Evolutionary conservation across 2,113 vertebrate species (phyloP), one percentile per base, ranked within the genome.

Genomic region (Labrus mixtus): DNA sequence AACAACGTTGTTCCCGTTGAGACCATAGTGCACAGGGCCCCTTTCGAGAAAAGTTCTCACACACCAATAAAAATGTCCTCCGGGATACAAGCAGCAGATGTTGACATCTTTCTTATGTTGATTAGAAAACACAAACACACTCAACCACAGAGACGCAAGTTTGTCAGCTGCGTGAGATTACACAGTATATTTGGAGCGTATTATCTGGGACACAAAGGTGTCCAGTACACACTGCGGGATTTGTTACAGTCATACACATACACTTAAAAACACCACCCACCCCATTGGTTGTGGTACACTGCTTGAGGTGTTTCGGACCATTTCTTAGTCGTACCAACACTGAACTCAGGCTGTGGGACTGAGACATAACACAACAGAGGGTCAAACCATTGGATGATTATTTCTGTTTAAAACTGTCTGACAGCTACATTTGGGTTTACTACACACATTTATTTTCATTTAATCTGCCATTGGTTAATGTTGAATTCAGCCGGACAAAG

Each of bases 291-390:
- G 77, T 63, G 82, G 80, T 59, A 43, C 66, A 66, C 51, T 60
- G 55, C 66, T 29, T 87, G 89, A 88, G 85, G 78, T 80, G 86
- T 90, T 87, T 84, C 66, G 62, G 79, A 59, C 80, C 89, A 90
- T 93, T 92, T 92, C 86, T 73, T 80, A 45, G 65, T 82, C 68
- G 87, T 43, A 73, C 73, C 80, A 89, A 86, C 73, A 72, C 68
- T 75, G 65, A 50, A 63, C 86, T 86, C 79, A 78, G 77, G 75
- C 81, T 74, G 63, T 65, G 68, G 79, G 77, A 84, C 65, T 19
- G 69, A 94, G 91, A 93, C 90, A 92, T 90, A 94, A 92, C 91
- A 87, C 82, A 90, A 87, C 53, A 76, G 29, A 6, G 29, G 29
- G 29, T 33, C 80, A 50, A 67, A 67, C 72, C 62, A 29, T 51